Base-by-base conservation (phyloP, 2,888 invertebrate species). In the Lepidochrysops patricia region DNA sequence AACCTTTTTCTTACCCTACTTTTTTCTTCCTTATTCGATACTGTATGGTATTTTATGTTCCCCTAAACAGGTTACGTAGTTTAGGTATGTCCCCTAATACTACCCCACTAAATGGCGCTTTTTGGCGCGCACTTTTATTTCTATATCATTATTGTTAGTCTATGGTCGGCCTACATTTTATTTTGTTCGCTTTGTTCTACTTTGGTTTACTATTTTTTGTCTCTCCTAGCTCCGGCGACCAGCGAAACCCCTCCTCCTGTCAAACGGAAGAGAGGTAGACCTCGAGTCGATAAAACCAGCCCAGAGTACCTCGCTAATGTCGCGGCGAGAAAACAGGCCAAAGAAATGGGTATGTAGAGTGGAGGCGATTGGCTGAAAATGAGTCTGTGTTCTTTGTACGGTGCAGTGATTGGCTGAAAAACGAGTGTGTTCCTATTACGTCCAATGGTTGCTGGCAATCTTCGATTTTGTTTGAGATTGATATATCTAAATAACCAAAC, bases 271-370 rank as follows among this genome's bases (percentile, higher is more conserved):
- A 75, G 89, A 0, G 89, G 89, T 0, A 66, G 89, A 19, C 89
- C 89, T 0, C 72, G 87, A 7, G 73, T 86, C 6, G 87, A 88
- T 68, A 88, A 88, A 70, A 84, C 87, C 0, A 84, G 84, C 35
- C 86, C 87, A 0, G 88, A 89, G 58, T 88, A 89, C 59, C 64
- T 87, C 37, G 87, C 86, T 5, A 84, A 82, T 63, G 58, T 82
- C 61, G 85, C 85, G 0, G 86, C 85, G 2, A 79, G 88, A 63
- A 87, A 84, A 63, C 87, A 86, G 68, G 87, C 83, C 9, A 70
- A 68, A 62, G 81, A 82, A 54, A 82, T 84, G 79, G 84, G 85
- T 86, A 72, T 62, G 64, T 63, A 59, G 23, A 0, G 13, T 13
- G 12, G n/a, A n/a, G 19, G 19, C 12, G 26, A 57, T 37, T 43